Base-by-base conservation (phyloP, 2,113 vertebrate genomes). In the Catharus minimus region DNA sequence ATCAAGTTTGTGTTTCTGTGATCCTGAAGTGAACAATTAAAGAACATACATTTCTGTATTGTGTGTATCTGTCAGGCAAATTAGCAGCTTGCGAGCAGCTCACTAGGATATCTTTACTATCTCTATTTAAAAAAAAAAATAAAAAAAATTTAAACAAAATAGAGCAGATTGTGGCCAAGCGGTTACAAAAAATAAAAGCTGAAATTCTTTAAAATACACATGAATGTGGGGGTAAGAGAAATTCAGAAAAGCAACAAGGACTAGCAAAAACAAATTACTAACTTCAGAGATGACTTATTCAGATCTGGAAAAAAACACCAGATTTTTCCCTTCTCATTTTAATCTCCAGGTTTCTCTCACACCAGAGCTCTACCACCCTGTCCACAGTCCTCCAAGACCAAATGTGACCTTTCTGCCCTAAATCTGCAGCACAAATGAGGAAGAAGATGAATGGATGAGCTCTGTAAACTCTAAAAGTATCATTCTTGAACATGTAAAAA, bases 11-110 rank as follows among this genome's bases (percentile, higher is more conserved):
- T 93, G 58, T 55, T 82, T 66, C 86, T 88, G 78, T 69, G 87
- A 94, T 94, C 74, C 90, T 82, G 89, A 95, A 87, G 82, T 38
- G 90, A 96, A 94, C 95, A 89, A 93, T 92, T 92, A 87, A 58
- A 86, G 89, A 78, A 57, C 73, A 41, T 19, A 33, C 23, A 82
- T 84, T 91, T 93, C 91, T 82, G 23, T 53, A 57, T 38, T 0
- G 0, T 4, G 11, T 20, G 3, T 22, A 39, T n/a, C 38, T 16
- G 28, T 7, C 6, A 83, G 33, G 72, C 52, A 75, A 66, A 89
- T 80, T 11, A 90, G 67, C 72, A 86, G 30, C 84, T 58, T 87
- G 67, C 64, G 74, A 83, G 77, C 55, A 72, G 23, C 47, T 76
- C 64, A 68, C 46, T 36, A 82, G 26, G n/a, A 30, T 10, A 46